Conservation (phyloP, 2,797 vertebrate genomes). For the Rallus crepitans region DNA sequence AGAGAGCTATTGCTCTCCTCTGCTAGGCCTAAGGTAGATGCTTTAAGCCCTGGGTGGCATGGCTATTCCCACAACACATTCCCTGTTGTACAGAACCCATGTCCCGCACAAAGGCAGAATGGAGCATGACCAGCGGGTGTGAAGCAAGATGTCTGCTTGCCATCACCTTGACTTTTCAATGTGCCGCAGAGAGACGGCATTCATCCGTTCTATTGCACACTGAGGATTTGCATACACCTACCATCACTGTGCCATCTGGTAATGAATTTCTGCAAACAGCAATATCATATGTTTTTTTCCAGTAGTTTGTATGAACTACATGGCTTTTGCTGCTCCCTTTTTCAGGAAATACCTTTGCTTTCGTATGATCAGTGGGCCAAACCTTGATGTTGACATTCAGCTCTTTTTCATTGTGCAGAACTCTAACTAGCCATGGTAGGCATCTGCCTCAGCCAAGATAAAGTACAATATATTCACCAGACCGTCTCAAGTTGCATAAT, state of each 20-base stretch:
- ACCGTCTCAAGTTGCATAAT: neutral
- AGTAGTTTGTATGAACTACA: neutral
- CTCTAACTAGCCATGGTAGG: neutral
- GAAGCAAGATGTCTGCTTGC: neutral
- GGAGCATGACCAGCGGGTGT: neutral
- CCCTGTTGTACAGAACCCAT: neutral
- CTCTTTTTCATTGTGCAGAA: neutral
- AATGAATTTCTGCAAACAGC: slow-evolving; percentile 43
- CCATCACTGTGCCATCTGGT: slow-evolving; percentile 31
- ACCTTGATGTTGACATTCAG: neutral
- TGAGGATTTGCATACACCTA: neutral
- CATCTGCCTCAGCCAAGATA: neutral
- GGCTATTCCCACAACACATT: neutral
- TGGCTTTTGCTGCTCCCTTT: neutral
- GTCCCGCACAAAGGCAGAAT: neutral
- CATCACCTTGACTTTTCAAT: neutral
- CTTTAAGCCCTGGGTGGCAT: neutral
- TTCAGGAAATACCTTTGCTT: slow-evolving; percentile 17
- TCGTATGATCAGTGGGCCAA: neutral
- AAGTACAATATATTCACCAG: neutral
- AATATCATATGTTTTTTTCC: neutral
- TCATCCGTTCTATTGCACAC: neutral
- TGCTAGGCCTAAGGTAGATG: neutral
- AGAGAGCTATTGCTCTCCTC: neutral
- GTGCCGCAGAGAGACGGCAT: neutral